A percentile compares a stretch with the other conserved stretches of the same genome.
phyloP scores from a whole-genome alignment of 2,888 invertebrate species.

The Euproctis similis region DNA sequence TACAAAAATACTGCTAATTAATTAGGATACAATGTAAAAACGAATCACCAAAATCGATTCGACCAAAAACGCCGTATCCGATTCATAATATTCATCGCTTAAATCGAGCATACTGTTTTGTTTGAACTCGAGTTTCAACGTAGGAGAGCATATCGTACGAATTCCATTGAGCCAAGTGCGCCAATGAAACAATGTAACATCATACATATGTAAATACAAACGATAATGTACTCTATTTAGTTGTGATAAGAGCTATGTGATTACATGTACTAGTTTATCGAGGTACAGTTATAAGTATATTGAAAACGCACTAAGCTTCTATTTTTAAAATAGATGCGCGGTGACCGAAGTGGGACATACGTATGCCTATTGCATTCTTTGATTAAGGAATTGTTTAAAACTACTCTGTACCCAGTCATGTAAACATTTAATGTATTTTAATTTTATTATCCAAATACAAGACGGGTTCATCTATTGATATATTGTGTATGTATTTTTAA shows the following conservation, averaged over 20 bases:
- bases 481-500: too few species aligned
- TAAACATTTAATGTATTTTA: too few species aligned
- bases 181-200: slow-evolving; percentile 33
- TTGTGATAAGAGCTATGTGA: slow-evolving; percentile 24
- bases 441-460: too few species aligned
- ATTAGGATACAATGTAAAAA: slow-evolving; percentile 27
- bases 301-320: slow-evolving; percentile 67
- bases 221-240: slow-evolving; percentile 35
- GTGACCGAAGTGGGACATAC: slow-evolving; percentile 67
- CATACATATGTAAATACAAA: slow-evolving; percentile 18
- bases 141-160: slow-evolving; percentile 59
- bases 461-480: too few species aligned
- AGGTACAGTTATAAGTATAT: slow-evolving; percentile 43
- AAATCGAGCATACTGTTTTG: slow-evolving; percentile 60
- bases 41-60: slow-evolving; percentile 26
- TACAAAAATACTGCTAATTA: slow-evolving; percentile 22
- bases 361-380: slow-evolving; percentile 58
- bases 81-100: slow-evolving; percentile 45
- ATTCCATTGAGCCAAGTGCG: slow-evolving; percentile 50
- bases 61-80: slow-evolving; percentile 27
- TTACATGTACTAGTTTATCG: slow-evolving; percentile 36
- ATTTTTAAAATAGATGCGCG: slow-evolving; percentile 74
- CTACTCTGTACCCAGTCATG: too few species aligned
- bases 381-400: slow-evolving; percentile 57
- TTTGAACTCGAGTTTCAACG: slow-evolving; percentile 59